Conservation (phyloP, 1,140 invertebrate genomes). For the Paramacrobiotus metropolitanus region DNA sequence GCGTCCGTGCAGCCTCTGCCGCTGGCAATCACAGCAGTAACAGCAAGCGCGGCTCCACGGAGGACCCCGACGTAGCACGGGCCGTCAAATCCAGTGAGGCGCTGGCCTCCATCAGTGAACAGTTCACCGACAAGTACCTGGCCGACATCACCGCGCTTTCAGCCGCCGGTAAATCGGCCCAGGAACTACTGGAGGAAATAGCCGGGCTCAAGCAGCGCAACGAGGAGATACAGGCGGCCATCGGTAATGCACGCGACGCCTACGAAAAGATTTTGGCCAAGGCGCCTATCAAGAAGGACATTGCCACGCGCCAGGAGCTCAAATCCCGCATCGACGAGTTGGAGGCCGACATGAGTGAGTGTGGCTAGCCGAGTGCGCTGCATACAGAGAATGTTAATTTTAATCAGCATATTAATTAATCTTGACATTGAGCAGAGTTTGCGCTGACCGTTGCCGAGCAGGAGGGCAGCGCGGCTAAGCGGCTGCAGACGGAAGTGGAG, state of each 20-base stretch:
- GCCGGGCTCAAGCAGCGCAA: constrained; percentile 10
- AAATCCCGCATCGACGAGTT: constrained; percentile 19
- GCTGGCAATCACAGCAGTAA: no score
- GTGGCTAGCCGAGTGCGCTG: not conserved
- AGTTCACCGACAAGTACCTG: constrained; percentile 16
- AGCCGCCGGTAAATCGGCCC: constrained; percentile 11
- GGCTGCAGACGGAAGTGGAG: not conserved
- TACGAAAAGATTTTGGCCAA: constrained; percentile 6
- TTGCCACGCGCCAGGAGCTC: constrained; percentile 9
- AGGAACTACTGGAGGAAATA: constrained; percentile 11
- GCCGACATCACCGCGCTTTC: constrained; percentile 20
- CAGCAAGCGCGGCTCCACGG: not conserved
- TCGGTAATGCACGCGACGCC: constrained; percentile 7
- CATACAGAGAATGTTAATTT: not conserved
- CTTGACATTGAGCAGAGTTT: not conserved
- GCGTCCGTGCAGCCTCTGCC: constrained; percentile 8
- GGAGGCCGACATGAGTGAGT: constrained; percentile 21
- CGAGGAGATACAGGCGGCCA: constrained; percentile 13
- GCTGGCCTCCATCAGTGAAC: constrained; percentile 11
- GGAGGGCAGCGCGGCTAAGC: not conserved
- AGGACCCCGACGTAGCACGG: not conserved
- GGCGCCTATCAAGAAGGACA: constrained; percentile 6
- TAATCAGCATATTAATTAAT: not conserved
- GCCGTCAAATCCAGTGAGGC: not conserved
- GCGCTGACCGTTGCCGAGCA: not conserved